Percentiles rank a stretch among this genome's conserved stretches.
Conservation (phyloP, 1,140 invertebrate genomes). For the Aradophagus sp. region DNA sequence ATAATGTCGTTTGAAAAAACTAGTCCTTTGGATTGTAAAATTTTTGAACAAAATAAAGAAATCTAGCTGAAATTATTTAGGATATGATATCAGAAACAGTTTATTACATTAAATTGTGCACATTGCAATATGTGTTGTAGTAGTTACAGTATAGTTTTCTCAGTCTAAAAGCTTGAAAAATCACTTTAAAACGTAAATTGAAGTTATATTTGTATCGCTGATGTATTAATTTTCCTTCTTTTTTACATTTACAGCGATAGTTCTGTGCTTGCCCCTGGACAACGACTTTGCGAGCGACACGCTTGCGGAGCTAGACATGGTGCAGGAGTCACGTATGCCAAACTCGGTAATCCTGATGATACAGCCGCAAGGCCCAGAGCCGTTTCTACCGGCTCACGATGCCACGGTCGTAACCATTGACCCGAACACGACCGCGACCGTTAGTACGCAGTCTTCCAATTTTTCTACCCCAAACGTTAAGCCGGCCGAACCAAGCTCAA, state of each 20-base stretch:
- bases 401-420: slow-evolving; percentile 25
- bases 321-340: slow-evolving; percentile 59
- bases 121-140: too few species aligned
- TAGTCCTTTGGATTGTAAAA: too few species aligned
- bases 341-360: slow-evolving; percentile 67
- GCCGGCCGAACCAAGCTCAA: slow-evolving; percentile 11
- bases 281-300: slow-evolving; percentile 65
- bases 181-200: too few species aligned
- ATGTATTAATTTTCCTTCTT: too few species aligned
- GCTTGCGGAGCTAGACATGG: slow-evolving; percentile 65
- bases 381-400: slow-evolving; percentile 63
- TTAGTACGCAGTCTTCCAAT: slow-evolving; percentile 60
- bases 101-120: too few species aligned
- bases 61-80: too few species aligned
- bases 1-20: too few species aligned
- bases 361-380: slow-evolving; percentile 63
- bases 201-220: too few species aligned
- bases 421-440: slow-evolving; percentile 18
- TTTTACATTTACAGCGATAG: slow-evolving; percentile 59
- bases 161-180: too few species aligned
- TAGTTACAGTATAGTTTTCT: too few species aligned
- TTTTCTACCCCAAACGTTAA: slow-evolving; percentile 56
- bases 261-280: slow-evolving; percentile 71
- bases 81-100: too few species aligned
- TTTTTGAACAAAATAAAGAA: too few species aligned